phyloP scores from a whole-genome alignment of 2,113 vertebrate genomes.

The Maccullochella peelii region DNA sequence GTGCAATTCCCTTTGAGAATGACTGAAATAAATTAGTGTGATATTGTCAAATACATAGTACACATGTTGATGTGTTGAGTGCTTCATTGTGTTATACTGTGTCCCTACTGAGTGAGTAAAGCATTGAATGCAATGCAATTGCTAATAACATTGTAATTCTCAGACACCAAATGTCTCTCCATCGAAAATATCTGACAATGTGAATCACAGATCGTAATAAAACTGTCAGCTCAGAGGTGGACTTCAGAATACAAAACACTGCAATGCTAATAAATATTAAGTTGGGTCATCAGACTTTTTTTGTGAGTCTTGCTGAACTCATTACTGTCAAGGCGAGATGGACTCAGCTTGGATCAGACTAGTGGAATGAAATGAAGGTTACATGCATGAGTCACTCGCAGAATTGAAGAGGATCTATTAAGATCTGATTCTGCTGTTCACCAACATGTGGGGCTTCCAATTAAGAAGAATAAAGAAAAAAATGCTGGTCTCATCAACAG shows the following conservation, averaged over 20 bases:
- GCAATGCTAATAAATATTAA: constrained; percentile 6
- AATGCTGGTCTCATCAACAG: not conserved
- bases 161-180: not conserved
- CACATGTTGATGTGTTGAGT: not conserved
- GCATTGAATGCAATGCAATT: not conserved
- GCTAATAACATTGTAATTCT: not conserved
- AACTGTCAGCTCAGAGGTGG: not conserved
- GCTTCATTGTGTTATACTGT: not conserved
- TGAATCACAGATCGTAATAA: not conserved
- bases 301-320: not conserved
- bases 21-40: not conserved
- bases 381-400: not conserved
- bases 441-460: not conserved
- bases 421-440: not conserved
- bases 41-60: not conserved
- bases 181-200: not conserved
- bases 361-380: not conserved
- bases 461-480: constrained; percentile 2
- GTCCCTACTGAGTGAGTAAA: not conserved
- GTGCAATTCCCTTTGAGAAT: not conserved
- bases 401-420: not conserved
- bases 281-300: not conserved
- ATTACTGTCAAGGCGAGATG: constrained; percentile 10
- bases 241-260: not conserved
- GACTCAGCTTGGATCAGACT: not conserved